Conservation (phyloP, 2,797 vertebrate genomes). For the Vireo griseus region DNA sequence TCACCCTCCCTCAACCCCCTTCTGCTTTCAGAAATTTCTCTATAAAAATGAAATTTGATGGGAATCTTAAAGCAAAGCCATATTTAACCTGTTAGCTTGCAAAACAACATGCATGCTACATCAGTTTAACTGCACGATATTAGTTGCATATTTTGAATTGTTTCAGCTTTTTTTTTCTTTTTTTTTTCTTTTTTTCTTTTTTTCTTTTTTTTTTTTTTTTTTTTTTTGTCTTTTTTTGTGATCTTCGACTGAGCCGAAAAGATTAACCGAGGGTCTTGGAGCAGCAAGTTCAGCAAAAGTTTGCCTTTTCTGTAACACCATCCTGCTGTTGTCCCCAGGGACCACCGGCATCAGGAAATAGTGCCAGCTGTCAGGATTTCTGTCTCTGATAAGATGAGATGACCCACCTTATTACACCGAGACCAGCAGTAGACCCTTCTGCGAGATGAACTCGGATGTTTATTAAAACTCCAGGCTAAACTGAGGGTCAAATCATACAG, state of each 20-base stretch:
- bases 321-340: conserved; percentile 68
- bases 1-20: conserved; percentile 86
- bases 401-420: conserved; percentile 68
- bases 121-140: conserved; percentile 71
- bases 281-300: conserved; percentile 78
- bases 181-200: neutral
- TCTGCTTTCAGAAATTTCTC: conserved; percentile 84
- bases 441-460: conserved; percentile 65
- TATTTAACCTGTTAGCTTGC: conserved; percentile 82
- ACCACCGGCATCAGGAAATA: conserved; percentile 55
- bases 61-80: conserved; percentile 80
- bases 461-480: conserved; percentile 61
- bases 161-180: neutral
- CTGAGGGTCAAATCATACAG: conserved; percentile 52
- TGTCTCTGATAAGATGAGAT: conserved; percentile 69
- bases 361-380: conserved; percentile 69
- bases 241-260: conserved; percentile 11
- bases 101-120: conserved; percentile 74
- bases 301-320: conserved; percentile 73
- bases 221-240: neutral
- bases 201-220: fast-evolving
- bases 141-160: conserved; percentile 67
- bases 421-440: conserved; percentile 58
- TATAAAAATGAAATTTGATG: conserved; percentile 80
- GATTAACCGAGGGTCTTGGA: conserved; percentile 66